Percentiles rank a stretch among this genome's conserved stretches.
These are phyloP conservation scores for Orthosia incerta DNA, from an alignment of 2,888 invertebrate species.

Conservation along the genomic window DNA sequence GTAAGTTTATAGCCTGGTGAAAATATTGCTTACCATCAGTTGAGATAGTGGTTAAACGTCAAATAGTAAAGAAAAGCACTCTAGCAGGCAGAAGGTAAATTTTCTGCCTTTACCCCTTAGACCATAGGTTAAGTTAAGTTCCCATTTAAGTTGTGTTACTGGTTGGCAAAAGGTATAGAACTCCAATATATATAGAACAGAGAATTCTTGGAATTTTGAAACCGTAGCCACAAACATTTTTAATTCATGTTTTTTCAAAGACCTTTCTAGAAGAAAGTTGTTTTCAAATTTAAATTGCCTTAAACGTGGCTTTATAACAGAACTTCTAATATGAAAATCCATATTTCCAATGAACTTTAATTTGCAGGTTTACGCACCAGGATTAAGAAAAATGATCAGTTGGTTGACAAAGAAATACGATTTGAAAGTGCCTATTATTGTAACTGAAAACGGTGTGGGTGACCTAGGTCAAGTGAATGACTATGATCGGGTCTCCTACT, in stretches of 20 bases:
- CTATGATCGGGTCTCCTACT: slow-evolving; percentile 74
- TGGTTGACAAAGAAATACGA: slow-evolving; percentile 92
- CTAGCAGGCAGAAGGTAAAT: too few species aligned
- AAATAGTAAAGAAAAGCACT: too few species aligned
- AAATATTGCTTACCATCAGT: background rate
- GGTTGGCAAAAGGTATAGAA: background rate
- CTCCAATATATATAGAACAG: background rate
- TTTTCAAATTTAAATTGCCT: slow-evolving; percentile 18
- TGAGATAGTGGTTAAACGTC: too few species aligned
- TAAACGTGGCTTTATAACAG: background rate
- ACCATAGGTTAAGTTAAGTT: too few species aligned
- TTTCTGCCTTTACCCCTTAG: background rate
- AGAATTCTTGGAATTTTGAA: background rate
- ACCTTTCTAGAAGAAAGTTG: slow-evolving; percentile 9
- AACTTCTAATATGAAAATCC: background rate
- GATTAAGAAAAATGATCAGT: slow-evolving; percentile 91
- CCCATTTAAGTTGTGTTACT: background rate
- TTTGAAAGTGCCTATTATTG: slow-evolving; percentile 62
- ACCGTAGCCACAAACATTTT: background rate
- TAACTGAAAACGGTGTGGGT: slow-evolving; percentile 90
- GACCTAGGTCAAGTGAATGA: slow-evolving; percentile 80
- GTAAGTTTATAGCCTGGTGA: slow-evolving; percentile 68
- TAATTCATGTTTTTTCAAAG: slow-evolving; percentile 11
- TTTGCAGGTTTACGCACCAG: slow-evolving; percentile 91
- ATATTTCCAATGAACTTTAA: background rate